These are phyloP conservation scores for Drosophila arawakana DNA, from an alignment of 1,140 invertebrate species.

Conservation along the genomic window DNA sequence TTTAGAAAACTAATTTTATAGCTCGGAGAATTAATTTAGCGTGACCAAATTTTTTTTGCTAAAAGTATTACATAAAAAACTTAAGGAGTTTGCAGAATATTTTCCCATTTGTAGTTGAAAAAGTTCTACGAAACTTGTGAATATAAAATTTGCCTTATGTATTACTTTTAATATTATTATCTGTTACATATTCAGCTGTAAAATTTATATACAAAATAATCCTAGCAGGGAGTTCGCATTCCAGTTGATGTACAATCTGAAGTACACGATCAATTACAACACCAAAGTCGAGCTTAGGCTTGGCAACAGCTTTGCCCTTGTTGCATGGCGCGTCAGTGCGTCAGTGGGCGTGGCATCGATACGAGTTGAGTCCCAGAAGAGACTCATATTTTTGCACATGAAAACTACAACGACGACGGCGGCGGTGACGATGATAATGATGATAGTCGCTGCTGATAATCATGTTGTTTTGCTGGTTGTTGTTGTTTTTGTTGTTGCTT, in stretches of 20 bases:
- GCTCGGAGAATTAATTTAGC: too few relatives aligned
- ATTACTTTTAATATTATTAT: too few relatives aligned
- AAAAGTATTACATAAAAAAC: too few relatives aligned
- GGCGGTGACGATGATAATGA: conserved; percentile 40
- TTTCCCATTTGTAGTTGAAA: too few relatives aligned
- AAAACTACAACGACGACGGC: conserved; percentile 7
- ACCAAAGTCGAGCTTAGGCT: conserved; percentile 3
- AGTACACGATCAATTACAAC: conserved; percentile 51
- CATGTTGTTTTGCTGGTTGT: conserved; percentile 24
- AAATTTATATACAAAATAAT: conserved; percentile 28
- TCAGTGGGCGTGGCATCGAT: conserved; percentile 54
- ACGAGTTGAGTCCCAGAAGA: conserved; percentile 11
- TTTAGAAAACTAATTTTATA: too few relatives aligned
- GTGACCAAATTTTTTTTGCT: too few relatives aligned
- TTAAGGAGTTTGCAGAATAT: too few relatives aligned
- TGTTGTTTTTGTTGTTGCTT: conserved; percentile 22
- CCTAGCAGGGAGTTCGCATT: conserved; percentile 39
- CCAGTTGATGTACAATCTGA: conserved; percentile 45
- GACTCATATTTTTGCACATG: conserved; percentile 44
- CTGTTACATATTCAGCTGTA: conserved; percentile 6
- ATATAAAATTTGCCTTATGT: too few relatives aligned
- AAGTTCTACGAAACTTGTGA: too few relatives aligned
- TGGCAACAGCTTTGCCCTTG: conserved; percentile 16
- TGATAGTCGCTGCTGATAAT: conserved; percentile 50
- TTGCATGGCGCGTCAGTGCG: conserved; percentile 54